Evolutionary conservation across 2,113 vertebrate species (phyloP), one percentile per base, ranked within the genome.

Genomic region (Peromyscus leucopus): DNA sequence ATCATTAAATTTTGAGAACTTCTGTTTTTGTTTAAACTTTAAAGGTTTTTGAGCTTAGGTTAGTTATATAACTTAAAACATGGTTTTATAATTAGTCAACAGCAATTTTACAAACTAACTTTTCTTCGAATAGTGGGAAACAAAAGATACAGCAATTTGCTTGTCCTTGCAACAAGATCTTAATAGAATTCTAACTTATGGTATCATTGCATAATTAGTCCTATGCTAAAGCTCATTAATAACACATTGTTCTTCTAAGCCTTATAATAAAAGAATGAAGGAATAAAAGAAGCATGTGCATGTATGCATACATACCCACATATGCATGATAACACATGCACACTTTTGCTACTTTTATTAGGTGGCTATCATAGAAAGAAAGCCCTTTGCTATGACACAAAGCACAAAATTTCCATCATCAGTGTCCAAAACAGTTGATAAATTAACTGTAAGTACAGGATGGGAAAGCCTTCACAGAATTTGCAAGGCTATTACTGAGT

Each of bases 391-490:
- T 92, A 3, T 59, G 89, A 82, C 17, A 82, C 48, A 26, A 24
- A 92, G 7, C 65, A 65, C 2, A 74, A 57, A 93, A 42, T 4
- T 59, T 93, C 93, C 6, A 63, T 48, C 21, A 65, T 71, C 3
- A 16, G 8, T 28, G 63, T 82, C 33, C 1, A 92, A 89, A 89
- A 84, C 72, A 94, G 78, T 87, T 93, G 11, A 92, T 61, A 92
- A 57, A 94, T 94, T 86, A 86, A 26, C 26, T 59, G 74, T 31
- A 91, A 74, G 36, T n/a, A 39, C 12, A 95, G 36, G 71, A 95
- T 95, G 71, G 89, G 51, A 96, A 96, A 89, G 78, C 94, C 93
- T 96, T 94, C 17, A 36, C 55, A 83, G 95, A 96, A 92, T 95
- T 63, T 96, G 46, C 42, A 88, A 94, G 82, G 67, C 42, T 93